Percentiles rank a stretch among this genome's conserved stretches.
phyloP scores from a whole-genome alignment of 2,113 vertebrate species.

The Scomber japonicus region DNA sequence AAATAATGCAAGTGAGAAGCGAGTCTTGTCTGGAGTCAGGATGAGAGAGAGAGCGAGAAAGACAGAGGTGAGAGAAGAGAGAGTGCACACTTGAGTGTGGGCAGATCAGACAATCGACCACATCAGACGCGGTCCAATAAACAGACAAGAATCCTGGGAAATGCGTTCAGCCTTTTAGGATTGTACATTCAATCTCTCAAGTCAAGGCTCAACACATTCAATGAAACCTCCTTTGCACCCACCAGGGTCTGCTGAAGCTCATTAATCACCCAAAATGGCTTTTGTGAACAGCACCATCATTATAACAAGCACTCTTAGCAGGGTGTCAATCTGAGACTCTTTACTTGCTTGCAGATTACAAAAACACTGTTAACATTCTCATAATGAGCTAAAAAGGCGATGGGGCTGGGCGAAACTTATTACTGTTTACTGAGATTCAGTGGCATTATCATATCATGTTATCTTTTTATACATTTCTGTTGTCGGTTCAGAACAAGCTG shows the following conservation, averaged over 20 bases:
- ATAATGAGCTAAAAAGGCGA: neutral
- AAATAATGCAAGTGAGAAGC: constrained; percentile 61
- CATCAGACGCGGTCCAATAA: constrained; percentile 30
- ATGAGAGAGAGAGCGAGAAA: constrained; percentile 2
- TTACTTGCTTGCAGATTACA: neutral
- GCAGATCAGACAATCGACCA: constrained; percentile 46
- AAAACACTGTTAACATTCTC: constrained; percentile 3
- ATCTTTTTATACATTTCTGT: neutral
- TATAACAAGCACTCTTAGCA: constrained; percentile 8
- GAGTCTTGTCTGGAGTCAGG: constrained; percentile 3
- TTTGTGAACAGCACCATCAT: constrained; percentile 37
- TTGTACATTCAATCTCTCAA: constrained; percentile 45
- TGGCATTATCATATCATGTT: constrained; percentile 7
- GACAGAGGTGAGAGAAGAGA: neutral
- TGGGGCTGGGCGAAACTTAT: neutral
- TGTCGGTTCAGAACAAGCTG: neutral
- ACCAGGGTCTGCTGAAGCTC: constrained; percentile 36
- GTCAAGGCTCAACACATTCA: constrained; percentile 52
- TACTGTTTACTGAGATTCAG: constrained; percentile 1
- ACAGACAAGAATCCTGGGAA: constrained; percentile 54
- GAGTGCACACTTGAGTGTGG: constrained; percentile 11
- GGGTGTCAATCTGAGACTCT: constrained; percentile 7
- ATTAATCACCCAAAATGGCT: constrained; percentile 55
- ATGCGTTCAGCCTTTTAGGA: constrained; percentile 41
- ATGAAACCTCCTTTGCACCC: constrained; percentile 43